Base-by-base conservation (phyloP, 2,113 vertebrate species). In the Rousettus leschenaultii region DNA sequence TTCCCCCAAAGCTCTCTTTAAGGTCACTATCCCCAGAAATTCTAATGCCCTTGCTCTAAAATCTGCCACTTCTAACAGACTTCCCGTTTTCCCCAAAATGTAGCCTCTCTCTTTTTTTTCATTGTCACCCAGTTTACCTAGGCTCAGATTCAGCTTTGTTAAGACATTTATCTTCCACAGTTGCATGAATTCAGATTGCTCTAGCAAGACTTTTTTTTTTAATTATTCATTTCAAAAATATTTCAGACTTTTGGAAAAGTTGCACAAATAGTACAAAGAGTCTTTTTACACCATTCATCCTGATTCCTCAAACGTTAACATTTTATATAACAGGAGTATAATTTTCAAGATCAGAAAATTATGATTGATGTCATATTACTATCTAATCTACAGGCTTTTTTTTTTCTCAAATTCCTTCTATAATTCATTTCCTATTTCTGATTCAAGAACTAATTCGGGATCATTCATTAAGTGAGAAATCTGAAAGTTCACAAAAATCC, bases 311-410 rank as follows among this genome's bases (percentile, higher is more conserved):
- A 59, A 59, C 71, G 40, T 79, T 84, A 65, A 48, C 5, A 73
- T 86, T 38, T 91, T 40, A 63, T 0, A 21, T 33, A 85, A 80
- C 59, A 18, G 59, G 9, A 73, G 9, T 22, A 55, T 66, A 88
- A 78, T 75, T 96, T 92, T 87, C 57, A 95, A 94, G 88, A 63
- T 40, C 55, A 84, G 12, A 4, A 91, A 93, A 65, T 55, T 18
- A 84, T 45, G 5, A 45, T 8, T 83, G 43, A 78, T 63, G 38
- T 22, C 43, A 35, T 66, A 74, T 21, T 59, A 30, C 43, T 91
- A 43, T 48, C 30, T 78, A 28, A 12, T 65, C n/a, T 92, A 71
- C 3, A 80, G 19, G 21, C 14, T 24, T 16, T 71, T 51, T 30
- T 14, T 63, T 45, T 71, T 35, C 51, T 63, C 26, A 74, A 74